Percentiles rank a stretch among this genome's conserved stretches.
Conservation (phyloP, 2,888 invertebrate species). For the Tenthredo notha region DNA sequence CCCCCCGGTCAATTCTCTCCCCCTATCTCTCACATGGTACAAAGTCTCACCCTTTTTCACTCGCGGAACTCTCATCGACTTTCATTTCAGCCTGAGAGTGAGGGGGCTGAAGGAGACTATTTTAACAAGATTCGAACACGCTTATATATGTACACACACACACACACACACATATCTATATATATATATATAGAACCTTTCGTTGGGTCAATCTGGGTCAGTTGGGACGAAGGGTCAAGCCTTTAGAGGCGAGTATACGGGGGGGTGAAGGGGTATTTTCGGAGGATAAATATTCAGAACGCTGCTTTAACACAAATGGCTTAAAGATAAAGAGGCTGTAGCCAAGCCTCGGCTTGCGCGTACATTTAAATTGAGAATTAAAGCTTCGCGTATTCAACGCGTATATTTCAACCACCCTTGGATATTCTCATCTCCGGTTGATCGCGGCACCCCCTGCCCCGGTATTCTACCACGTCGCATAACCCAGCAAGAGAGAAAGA, state of each 20-base stretch:
- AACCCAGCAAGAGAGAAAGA: neutral
- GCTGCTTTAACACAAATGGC: conserved; percentile 33
- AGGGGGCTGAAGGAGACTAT: neutral
- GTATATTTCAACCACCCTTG: conserved; percentile 20
- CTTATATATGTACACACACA: neutral
- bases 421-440: conserved; percentile 47
- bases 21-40: neutral
- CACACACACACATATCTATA: neutral
- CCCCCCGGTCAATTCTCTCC: neutral
- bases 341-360: conserved; percentile 7
- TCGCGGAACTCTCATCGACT: neutral
- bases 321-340: conserved; percentile 43
- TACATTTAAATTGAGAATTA: conserved; percentile 47
- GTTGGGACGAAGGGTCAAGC: conserved; percentile 19
- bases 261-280: neutral
- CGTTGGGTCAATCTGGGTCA: conserved; percentile 24
- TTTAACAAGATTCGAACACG: conserved; percentile 25
- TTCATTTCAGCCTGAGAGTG: neutral
- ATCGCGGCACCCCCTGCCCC: conserved; percentile 4
- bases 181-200: neutral
- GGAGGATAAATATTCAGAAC: conserved; percentile 22
- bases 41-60: neutral
- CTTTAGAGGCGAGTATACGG: neutral
- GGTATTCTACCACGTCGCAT: neutral
- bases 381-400: neutral